Evolutionary conservation across 92 coral and sea anemone genomes (phyloP), one percentile per base, ranked within the genome.

Genomic region (Meandrina meandrites): DNA sequence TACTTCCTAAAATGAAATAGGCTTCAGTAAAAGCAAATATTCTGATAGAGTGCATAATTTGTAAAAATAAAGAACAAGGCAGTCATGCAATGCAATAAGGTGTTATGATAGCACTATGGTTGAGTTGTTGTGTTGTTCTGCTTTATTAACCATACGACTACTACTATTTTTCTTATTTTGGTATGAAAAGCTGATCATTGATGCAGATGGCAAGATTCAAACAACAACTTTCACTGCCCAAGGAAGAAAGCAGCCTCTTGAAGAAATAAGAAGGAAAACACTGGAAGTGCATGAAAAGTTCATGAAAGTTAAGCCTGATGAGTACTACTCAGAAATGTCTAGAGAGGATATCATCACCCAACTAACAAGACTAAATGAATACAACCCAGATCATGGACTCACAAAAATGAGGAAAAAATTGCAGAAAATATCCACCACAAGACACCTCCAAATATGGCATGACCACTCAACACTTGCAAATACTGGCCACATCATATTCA

Each of bases 401-500:
- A 73, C 45, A 5, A 74, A 67, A 31, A 89, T 89, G 92, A 50
- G 79, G 66, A 57, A 79, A 14, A 78, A 86, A 74, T 28, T 85
- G 45, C 79, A 85, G 48, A 81, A 21, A 64, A 66, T 89, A 48
- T 76, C 80, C 22, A 89, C 86, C 47, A 78, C 74, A 69, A 21
- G 90, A 51, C 87, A 90, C 81, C 70, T 90, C 11, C 31, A 78
- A 31, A 84, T 89, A 27, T 89, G 89, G 92, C 92, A 89, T 79
- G 86, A 89, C 80, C 87, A 85, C 50, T 90, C 90, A 57, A 90
- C 90, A 28, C 90, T 90, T 18, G 92, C 90, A 19, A 90, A 90
- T 72, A 90, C 87, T 89, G 88, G 86, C 34, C 87, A 90, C 87
- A 70, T 89, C 48, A 86, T 90, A 18, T 86, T 90, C 69, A 81